phyloP scores from a whole-genome alignment of 2,888 invertebrate genomes.

The Sicus ferrugineus region DNA sequence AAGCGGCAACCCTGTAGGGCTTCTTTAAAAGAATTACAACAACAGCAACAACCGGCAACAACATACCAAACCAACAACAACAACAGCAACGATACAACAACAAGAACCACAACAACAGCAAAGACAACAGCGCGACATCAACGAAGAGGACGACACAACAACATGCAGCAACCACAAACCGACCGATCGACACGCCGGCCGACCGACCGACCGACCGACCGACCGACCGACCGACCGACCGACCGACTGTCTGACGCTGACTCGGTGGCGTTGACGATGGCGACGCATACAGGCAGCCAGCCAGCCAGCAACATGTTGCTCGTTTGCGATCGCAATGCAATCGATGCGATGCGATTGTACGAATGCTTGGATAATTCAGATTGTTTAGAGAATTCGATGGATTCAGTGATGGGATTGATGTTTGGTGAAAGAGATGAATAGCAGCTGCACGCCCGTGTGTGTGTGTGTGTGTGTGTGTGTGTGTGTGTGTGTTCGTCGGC shows the following conservation, averaged over 20 bases:
- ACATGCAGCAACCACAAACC: neutral
- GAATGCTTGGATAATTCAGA: conserved; percentile 31
- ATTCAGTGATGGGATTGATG: conserved; percentile 23
- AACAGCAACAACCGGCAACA: conserved; percentile 10
- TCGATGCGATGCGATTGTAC: conserved; percentile 6
- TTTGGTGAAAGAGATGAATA: conserved; percentile 20
- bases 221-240: neutral
- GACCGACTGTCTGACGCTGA: too few relatives aligned
- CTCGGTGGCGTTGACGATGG: too few relatives aligned
- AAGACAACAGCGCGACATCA: neutral
- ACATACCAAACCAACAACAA: neutral
- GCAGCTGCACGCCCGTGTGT: neutral
- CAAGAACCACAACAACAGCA: conserved; percentile 3
- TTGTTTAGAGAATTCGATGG: conserved; percentile 26
- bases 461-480: neutral
- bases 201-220: neutral
- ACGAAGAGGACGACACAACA: neutral
- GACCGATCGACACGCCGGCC: too few relatives aligned
- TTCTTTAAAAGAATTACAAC: neutral
- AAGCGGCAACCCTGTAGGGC: conserved; percentile 20
- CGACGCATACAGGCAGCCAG: neutral
- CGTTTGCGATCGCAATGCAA: neutral
- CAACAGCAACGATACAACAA: conserved; percentile 6
- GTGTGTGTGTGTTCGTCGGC: neutral
- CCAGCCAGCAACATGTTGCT: conserved; percentile 25